Conservation (phyloP, 2,797 vertebrate species). For the Rhinogobio ventralis region DNA sequence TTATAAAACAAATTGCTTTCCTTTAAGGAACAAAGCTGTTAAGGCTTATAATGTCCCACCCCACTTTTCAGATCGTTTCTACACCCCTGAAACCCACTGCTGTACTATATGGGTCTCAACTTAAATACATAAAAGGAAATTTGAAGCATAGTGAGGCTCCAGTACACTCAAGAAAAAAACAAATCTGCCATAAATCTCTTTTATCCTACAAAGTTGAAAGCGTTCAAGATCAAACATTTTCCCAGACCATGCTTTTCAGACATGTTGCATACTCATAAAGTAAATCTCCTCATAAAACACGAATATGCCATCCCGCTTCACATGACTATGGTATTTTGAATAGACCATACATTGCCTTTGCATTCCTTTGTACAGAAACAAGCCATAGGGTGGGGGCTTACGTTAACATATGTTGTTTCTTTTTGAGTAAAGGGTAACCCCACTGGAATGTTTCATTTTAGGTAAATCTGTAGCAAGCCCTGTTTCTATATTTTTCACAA, state of each 20-base stretch:
- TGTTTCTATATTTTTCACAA: constrained; percentile 1
- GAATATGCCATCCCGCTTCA: constrained; percentile 15
- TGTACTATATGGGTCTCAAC: not conserved
- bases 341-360: not conserved
- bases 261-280: constrained; percentile 29
- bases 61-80: not conserved
- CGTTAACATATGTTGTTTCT: constrained; percentile 34
- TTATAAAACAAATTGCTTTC: too few species aligned
- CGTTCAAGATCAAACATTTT: constrained; percentile 43
- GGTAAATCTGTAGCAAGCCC: constrained; percentile 45
- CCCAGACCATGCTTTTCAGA: constrained; percentile 22
- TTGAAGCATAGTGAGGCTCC: constrained; percentile 2
- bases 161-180: not conserved
- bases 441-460: constrained; percentile 55
- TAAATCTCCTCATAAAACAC: constrained; percentile 45
- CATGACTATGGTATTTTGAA: constrained; percentile 29
- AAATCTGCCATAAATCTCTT: constrained; percentile 19
- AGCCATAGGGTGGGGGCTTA: constrained; percentile 13
- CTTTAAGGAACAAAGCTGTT: not conserved
- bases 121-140: constrained; percentile 24
- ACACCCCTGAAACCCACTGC: not conserved
- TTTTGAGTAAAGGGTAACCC: constrained; percentile 44
- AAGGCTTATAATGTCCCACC: not conserved
- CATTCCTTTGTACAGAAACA: constrained; percentile 8
- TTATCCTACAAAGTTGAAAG: constrained; percentile 34